Base-by-base conservation (phyloP, 2,113 vertebrate species). In the Alligator sinensis region DNA sequence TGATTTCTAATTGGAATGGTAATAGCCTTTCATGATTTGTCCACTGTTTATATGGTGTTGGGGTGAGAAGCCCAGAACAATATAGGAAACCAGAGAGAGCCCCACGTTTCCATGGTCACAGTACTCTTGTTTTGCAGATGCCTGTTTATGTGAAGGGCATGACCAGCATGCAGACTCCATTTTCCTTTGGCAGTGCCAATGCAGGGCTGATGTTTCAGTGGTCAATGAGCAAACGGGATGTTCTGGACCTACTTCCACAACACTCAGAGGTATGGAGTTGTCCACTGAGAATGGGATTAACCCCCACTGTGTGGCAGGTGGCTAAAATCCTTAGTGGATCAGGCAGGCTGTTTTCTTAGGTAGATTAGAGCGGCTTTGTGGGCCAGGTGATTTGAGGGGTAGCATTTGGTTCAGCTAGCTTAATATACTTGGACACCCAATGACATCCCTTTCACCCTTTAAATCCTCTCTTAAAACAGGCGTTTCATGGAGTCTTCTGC, bases 91-190 rank as follows among this genome's bases (percentile, higher is more conserved):
- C 3, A 57, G 13, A 12, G 17, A 21, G n/a, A 78, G 57, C 61
- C 5, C 18, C 24, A 13, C 22, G 15, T 81, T 84, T 75, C n/a
- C 30, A 1, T 57, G 54, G 22, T 76, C 30, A 60, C 54, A 28
- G 14, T 59, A 70, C 27, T 78, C 63, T 82, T 58, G 28, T 62
- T 87, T 95, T 96, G 68, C 91, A 98, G 98, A 98, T 98, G 97
- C 98, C 98, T 4, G 96, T 98, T 30, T 98, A 98, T 54, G 94
- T 98, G 60, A 95, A 97, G 91, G 98, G 97, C 7, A 87, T 97
- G 88, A 97, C 95, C 88, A 97, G 95, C 84, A 88, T 86, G 15
- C 97, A 98, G 95, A 98, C 96, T 30, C 98, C 98, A 14, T 98
- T 98, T 79, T 97, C 98, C 90, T 98, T 98, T 22, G 93, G 97